Evolutionary conservation across 2,888 invertebrate species (phyloP), one percentile per base, ranked within the genome.

Genomic region (Plagodis dolabraria): DNA sequence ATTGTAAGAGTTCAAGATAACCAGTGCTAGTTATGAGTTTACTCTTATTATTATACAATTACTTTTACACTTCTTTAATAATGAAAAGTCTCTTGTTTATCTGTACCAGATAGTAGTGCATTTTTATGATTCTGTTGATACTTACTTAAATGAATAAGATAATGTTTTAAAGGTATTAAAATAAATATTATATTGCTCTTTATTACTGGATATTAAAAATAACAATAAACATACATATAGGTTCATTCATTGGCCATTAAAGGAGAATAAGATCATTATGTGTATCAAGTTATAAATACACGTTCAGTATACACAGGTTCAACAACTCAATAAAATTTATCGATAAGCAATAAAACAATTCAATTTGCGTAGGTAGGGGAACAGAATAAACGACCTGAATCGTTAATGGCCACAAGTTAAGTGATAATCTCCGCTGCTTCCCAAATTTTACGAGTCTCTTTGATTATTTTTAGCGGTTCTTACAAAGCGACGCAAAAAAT

Each of bases 281-380:
- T 9, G 47, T 49, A 61, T 59, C 49, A 63, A 52, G 53, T 44
- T 57, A 55, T 60, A 57, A 58, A 65, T 57, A 61, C 33, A 42
- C 33, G 43, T 48, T 48, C 9, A 6, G 42, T 36, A 51, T 42
- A 49, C 46, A 56, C 46, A 58, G 55, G 65, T 53, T 62, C 65
- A 64, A 68, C 67, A 65, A 64, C 62, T 65, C 61, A 56, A 72
- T 70, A 62, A 68, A 67, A 56, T 58, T 63, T 66, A 75, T 69
- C 66, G 67, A 70, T 74, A 49, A 46, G 51, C 59, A 60, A 72
- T 74, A 74, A 74, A 76, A 75, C 68, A 72, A 71, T 73, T 75
- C 67, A 73, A 76, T 75, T 71, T 69, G 60, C 64, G 64, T 9
- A 57, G 67, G 64, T 9, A 57, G 67, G 44, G 33, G 43, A 55